Conservation (phyloP, 2,888 invertebrate species). For the Petrophora chlorosata region DNA sequence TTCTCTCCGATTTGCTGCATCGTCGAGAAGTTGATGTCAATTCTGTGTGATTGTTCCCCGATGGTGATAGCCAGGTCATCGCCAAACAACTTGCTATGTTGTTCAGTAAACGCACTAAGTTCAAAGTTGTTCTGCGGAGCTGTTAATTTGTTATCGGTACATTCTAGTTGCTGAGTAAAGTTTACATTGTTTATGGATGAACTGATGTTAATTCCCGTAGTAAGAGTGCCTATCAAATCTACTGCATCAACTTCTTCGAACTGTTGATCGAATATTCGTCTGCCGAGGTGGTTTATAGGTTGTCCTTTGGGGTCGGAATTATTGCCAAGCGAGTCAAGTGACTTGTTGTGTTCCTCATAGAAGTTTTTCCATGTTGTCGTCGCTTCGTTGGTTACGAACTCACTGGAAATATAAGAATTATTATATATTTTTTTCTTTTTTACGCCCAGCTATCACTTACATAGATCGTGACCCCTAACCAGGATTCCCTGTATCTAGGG, state of each 20-base stretch:
- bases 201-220: conserved; percentile 44
- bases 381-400: conserved; percentile 72
- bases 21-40: conserved; percentile 66
- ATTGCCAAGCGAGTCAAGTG: conserved; percentile 67
- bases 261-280: conserved; percentile 64
- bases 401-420: conserved; percentile 47
- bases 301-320: conserved; percentile 53
- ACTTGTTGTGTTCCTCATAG: conserved; percentile 75
- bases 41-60: conserved; percentile 58
- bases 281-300: conserved; percentile 62
- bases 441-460: not conserved
- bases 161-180: conserved; percentile 57
- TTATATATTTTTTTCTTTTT: not conserved
- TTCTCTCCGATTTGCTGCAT: conserved; percentile 47
- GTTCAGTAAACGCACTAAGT: conserved; percentile 61
- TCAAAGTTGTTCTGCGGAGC: conserved; percentile 60
- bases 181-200: conserved; percentile 51
- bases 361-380: conserved; percentile 78
- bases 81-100: conserved; percentile 60
- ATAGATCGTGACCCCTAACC: too few relatives aligned
- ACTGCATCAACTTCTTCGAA: conserved; percentile 67
- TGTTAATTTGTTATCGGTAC: conserved; percentile 48
- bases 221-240: conserved; percentile 48
- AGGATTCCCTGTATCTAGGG: too few relatives aligned
- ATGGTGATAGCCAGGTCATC: conserved; percentile 56